These are phyloP conservation scores for Oreotrochilus melanogaster DNA, from an alignment of 2,113 vertebrate species.

Conservation along the genomic window DNA sequence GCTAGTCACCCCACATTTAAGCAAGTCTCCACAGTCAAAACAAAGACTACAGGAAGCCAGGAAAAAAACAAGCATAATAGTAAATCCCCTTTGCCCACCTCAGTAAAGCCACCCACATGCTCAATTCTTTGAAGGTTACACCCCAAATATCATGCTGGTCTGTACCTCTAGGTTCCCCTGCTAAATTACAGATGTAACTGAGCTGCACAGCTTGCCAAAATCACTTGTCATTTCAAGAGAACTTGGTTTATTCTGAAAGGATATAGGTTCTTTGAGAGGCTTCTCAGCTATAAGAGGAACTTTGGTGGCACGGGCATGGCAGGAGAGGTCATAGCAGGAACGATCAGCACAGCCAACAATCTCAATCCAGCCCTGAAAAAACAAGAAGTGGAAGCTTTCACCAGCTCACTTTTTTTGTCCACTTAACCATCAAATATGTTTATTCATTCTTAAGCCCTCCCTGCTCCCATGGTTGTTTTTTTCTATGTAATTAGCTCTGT, in stretches of 20 bases:
- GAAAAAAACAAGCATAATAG: neutral
- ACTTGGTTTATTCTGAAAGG: conserved; percentile 76
- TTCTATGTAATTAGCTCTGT: conserved; percentile 56
- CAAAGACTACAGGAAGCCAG: neutral
- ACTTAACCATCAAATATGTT: conserved; percentile 55
- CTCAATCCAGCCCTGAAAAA: conserved; percentile 95
- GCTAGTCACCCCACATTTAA: neutral
- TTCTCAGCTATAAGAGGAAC: conserved; percentile 97
- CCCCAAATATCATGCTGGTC: neutral
- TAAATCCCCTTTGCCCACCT: neutral
- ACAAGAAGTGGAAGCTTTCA: conserved; percentile 18
- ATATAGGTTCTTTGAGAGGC: conserved; percentile 97
- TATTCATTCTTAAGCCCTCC: conserved; percentile 16
- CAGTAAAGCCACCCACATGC: neutral
- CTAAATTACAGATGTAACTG: neutral
- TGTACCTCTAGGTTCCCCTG: neutral
- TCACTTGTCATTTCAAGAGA: neutral
- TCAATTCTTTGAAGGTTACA: neutral
- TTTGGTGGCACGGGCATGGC: conserved; percentile 93
- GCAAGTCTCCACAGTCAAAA: neutral
- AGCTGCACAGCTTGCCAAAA: neutral
- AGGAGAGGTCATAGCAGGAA: conserved; percentile 93
- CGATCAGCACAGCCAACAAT: conserved; percentile 97
- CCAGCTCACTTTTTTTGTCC: conserved; percentile 22
- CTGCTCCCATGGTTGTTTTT: conserved; percentile 11